Conservation (phyloP, 2,797 vertebrate genomes). For the Hozukius guyotensis region DNA sequence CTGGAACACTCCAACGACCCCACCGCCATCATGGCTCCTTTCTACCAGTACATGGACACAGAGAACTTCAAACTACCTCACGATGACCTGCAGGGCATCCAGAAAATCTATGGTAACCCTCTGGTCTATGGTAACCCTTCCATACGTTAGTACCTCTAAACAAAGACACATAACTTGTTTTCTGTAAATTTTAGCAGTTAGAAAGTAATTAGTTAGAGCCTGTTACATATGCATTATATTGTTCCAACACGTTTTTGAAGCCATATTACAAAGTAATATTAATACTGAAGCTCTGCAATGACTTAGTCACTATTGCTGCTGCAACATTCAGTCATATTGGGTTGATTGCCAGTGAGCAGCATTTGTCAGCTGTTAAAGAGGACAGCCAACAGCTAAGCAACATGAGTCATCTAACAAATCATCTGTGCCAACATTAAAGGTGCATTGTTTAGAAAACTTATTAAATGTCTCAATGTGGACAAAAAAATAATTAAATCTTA, state of each 20-base stretch:
- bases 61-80: slow-evolving; percentile 89
- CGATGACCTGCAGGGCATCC: slow-evolving; percentile 89
- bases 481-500: neutral
- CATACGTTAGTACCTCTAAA: neutral
- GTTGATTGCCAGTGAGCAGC: slow-evolving; percentile 46
- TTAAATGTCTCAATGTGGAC: neutral
- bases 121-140: neutral
- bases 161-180: neutral
- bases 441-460: slow-evolving; percentile 2
- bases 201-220: neutral
- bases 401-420: slow-evolving; percentile 49
- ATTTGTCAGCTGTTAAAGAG: slow-evolving; percentile 61
- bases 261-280: slow-evolving; percentile 5
- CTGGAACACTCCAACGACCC: slow-evolving; percentile 88
- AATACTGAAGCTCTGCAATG: neutral
- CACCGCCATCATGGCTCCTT: slow-evolving; percentile 90
- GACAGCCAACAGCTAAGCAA: slow-evolving; percentile 26
- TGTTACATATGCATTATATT: neutral
- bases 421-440: slow-evolving; percentile 21
- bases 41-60: slow-evolving; percentile 90
- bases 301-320: slow-evolving; percentile 13
- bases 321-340: slow-evolving; percentile 19
- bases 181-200: neutral
- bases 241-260: slow-evolving; percentile 13
- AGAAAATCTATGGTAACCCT: slow-evolving; percentile 86